phyloP scores from a whole-genome alignment of 1,140 invertebrate species.

The Neocloeon triangulifer region DNA sequence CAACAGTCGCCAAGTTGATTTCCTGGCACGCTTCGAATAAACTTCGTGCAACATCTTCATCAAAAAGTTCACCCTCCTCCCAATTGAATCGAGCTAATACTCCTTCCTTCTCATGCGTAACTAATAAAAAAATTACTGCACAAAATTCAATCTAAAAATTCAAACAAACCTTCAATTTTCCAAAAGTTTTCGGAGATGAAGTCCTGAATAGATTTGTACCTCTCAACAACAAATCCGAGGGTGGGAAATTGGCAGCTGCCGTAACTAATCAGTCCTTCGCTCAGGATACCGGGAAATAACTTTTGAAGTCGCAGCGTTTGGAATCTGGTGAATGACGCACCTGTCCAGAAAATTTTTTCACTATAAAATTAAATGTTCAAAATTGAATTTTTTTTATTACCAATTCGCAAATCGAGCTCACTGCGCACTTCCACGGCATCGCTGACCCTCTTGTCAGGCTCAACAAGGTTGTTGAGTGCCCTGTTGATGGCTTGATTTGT shows the following conservation, averaged over 20 bases:
- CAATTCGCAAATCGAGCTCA: slow-evolving; percentile 92
- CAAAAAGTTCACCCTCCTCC: slow-evolving; percentile 73
- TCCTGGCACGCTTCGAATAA: slow-evolving; percentile 57
- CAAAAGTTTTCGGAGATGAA: slow-evolving; percentile 84
- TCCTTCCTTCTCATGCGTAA: slow-evolving; percentile 43
- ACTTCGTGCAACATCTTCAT: slow-evolving; percentile 57
- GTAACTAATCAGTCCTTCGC: slow-evolving; percentile 77
- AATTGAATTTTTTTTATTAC: slow-evolving; percentile 19
- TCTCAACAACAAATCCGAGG: slow-evolving; percentile 87
- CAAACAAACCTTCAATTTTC: slow-evolving; percentile 51
- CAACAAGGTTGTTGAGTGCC: slow-evolving; percentile 55
- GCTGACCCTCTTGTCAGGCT: slow-evolving; percentile 64
- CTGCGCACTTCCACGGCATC: slow-evolving; percentile 89
- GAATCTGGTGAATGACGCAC: slow-evolving; percentile 95
- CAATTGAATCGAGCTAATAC: slow-evolving; percentile 71
- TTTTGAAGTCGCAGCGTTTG: slow-evolving; percentile 80
- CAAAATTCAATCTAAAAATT: slow-evolving; percentile 6
- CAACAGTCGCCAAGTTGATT: slow-evolving; percentile 53
- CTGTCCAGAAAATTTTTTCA: slow-evolving; percentile 19
- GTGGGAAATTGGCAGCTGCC: slow-evolving; percentile 97
- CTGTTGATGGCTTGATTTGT: slow-evolving; percentile 54
- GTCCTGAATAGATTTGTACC: slow-evolving; percentile 69
- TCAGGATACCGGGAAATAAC: slow-evolving; percentile 54
- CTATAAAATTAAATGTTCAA: slow-evolving; percentile 6
- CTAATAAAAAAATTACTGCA: slow-evolving; percentile 25